Evolutionary conservation across 2,113 vertebrate genomes (phyloP).

Genomic region (Triplophysa tibetana): DNA sequence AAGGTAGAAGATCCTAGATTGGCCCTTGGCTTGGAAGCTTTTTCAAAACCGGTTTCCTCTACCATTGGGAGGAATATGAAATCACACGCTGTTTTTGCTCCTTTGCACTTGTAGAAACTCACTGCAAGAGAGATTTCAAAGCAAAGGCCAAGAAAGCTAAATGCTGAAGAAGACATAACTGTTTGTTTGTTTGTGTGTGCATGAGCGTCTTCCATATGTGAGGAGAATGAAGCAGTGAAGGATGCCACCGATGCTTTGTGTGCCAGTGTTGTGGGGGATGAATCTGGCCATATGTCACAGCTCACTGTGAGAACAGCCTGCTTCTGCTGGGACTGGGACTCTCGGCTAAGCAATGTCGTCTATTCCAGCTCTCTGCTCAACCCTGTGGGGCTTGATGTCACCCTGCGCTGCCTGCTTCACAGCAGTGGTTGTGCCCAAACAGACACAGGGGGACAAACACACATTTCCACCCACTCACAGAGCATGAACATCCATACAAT

Average conservation of each 20-base stretch:
- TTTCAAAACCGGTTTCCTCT: slow-evolving; percentile 2
- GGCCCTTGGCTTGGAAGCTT: slow-evolving; percentile 31
- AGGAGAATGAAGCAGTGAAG: slow-evolving; percentile 4
- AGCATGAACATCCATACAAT: slow-evolving; percentile 17
- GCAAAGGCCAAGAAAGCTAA: neutral
- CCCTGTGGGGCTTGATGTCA: slow-evolving; percentile 36
- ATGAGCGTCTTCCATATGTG: neutral
- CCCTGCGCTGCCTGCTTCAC: slow-evolving; percentile 31
- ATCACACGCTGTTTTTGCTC: slow-evolving; percentile 19
- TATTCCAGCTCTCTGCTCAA: slow-evolving; percentile 31
- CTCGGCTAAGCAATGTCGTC: slow-evolving; percentile 40
- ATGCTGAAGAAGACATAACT: neutral
- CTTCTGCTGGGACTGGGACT: slow-evolving; percentile 41
- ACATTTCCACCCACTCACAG: slow-evolving; percentile 32
- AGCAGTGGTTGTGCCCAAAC: slow-evolving; percentile 33
- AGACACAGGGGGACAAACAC: slow-evolving; percentile 29
- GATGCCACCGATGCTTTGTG: slow-evolving; percentile 1
- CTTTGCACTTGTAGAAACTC: neutral
- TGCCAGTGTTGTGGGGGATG: slow-evolving; percentile 40
- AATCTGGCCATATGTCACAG: slow-evolving; percentile 46
- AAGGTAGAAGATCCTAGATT: slow-evolving; percentile 32
- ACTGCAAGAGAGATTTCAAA: slow-evolving; percentile 16
- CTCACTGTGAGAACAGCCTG: slow-evolving; percentile 45
- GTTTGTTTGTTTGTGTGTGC: neutral
- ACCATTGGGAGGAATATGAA: slow-evolving; percentile 16